Evolutionary conservation across 2,113 vertebrate species (phyloP).

Genomic region (Phyllostomus hastatus): DNA sequence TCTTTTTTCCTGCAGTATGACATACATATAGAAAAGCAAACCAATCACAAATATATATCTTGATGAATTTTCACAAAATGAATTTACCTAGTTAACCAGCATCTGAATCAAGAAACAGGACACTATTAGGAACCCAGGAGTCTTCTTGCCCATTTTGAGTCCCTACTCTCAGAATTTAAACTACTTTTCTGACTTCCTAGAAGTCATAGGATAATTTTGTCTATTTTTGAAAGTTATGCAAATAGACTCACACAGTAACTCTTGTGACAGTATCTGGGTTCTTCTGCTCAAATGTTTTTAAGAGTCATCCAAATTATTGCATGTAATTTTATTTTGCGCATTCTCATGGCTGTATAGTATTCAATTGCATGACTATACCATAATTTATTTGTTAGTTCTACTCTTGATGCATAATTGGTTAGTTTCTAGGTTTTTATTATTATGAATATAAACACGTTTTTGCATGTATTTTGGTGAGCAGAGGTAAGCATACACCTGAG

Average conservation of each 20-base stretch:
- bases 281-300: background rate
- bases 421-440: background rate
- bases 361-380: background rate
- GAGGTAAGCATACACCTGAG: background rate
- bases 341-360: background rate
- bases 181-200: background rate
- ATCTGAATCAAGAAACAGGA: background rate
- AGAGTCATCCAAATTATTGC: background rate
- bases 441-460: background rate
- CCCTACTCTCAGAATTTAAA: background rate
- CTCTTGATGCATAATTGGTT: background rate
- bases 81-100: background rate
- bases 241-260: background rate
- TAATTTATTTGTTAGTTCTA: background rate
- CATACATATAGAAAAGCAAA: background rate
- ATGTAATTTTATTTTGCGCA: background rate
- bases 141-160: background rate
- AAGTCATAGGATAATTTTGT: background rate
- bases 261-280: background rate
- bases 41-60: background rate
- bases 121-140: background rate
- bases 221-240: background rate
- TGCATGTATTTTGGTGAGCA: background rate
- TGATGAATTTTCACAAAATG: background rate
- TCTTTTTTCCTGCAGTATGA: background rate